Evolutionary conservation across 2,797 vertebrate genomes (phyloP), one percentile per base, ranked within the genome.

Genomic region (Neosilurus hyrtlii): DNA sequence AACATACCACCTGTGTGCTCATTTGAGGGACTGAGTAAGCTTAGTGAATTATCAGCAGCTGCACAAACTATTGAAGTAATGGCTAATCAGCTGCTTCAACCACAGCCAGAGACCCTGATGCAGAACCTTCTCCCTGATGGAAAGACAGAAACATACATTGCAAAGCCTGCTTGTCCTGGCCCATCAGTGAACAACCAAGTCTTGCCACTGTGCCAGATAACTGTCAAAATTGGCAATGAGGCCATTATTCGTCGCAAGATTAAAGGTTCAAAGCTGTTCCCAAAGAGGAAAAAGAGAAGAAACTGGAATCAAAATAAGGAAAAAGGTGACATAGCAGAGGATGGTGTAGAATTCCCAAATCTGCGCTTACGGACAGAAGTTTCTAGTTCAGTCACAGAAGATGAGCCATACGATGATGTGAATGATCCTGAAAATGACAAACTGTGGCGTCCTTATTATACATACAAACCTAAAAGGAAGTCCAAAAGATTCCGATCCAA

Each of bases 401-500:
- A 91, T 2, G 95, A 97, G 87, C 91, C 93, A 71, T 94, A 91
- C 0, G 96, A 98, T 26, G 98, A 98, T 0, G 90, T 92, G 5
- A 97, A 97, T 26, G 97, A 99, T 87, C 96, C 96, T 65, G 98
- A 99, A 86, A 94, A 93, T 0, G 98, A 99, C 89, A 95, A 96
- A 88, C 96, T 96, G 0, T 99, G 98, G 98, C 96, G 98, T 82
- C 98, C 98, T 9, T 99, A 99, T 88, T 99, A 99, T 86, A 96
- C 96, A 72, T 99, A 99, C 90, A 99, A 99, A 91, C 95, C 96
- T 35, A 99, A 99, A 93, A 99, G 96, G 94, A 99, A 97, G 89
- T 87, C 95, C 84, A 97, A 96, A 88, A 98, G 96, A 90, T 90
- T 96, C 78, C 93, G 94, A 88, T 94, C 90, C 79, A 97, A 94